Evolutionary conservation across 2,113 vertebrate genomes (phyloP).

Genomic region (Notechis scutatus): DNA sequence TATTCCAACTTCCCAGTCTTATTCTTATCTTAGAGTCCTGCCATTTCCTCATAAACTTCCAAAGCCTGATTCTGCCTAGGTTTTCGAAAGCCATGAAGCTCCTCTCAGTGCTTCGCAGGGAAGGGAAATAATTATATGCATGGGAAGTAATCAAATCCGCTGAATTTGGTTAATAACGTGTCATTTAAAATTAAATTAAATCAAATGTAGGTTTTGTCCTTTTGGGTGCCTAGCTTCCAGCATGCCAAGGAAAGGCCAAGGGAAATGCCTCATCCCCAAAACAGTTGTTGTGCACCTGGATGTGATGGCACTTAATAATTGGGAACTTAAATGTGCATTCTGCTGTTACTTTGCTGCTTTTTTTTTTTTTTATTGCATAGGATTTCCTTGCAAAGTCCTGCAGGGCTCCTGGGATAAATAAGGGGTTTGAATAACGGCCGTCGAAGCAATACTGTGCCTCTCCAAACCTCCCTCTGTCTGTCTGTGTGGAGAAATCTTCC

Average conservation of each 20-base stretch:
- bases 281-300: not conserved
- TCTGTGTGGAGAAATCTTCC: constrained; percentile 4
- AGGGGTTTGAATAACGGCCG: constrained; percentile 25
- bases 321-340: not conserved
- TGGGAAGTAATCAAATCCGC: not conserved
- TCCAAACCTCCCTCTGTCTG: not conserved
- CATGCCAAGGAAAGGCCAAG: not conserved
- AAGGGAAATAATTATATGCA: not conserved
- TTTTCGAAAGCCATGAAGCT: not conserved
- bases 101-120: not conserved
- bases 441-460: not conserved
- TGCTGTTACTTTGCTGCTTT: not conserved
- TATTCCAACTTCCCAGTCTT: not conserved
- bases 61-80: not conserved
- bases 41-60: not conserved
- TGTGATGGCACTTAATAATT: not conserved
- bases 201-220: not conserved
- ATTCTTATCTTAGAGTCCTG: not conserved
- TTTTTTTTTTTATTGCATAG: not conserved
- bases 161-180: not conserved
- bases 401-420: constrained; percentile 3
- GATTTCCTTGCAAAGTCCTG: not conserved
- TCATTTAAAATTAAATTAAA: not conserved
- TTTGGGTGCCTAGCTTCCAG: not conserved
- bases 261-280: not conserved